phyloP scores from a whole-genome alignment of 2,888 invertebrate genomes.

The Pheosia gnoma region DNA sequence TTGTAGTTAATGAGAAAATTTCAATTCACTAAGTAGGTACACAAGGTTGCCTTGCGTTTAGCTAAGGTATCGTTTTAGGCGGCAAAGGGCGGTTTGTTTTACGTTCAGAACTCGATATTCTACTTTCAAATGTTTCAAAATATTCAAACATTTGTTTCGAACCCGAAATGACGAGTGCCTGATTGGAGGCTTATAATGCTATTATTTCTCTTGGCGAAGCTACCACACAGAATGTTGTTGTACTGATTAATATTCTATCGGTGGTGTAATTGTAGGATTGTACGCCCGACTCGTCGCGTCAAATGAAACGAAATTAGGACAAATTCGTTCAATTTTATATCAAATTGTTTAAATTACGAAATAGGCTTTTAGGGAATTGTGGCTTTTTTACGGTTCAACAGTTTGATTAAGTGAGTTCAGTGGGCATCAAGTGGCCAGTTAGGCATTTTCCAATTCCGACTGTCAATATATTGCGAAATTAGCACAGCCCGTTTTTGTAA shows the following conservation, averaged over 20 bases:
- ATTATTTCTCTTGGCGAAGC: slow-evolving; percentile 45
- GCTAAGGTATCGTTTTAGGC: background rate
- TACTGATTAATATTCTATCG: slow-evolving; percentile 47
- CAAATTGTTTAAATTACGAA: slow-evolving; percentile 27
- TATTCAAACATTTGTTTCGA: slow-evolving; percentile 42
- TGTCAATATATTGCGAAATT: background rate
- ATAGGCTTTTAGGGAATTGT: slow-evolving; percentile 26
- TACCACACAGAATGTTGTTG: slow-evolving; percentile 37
- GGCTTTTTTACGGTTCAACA: slow-evolving; percentile 26
- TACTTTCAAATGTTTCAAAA: slow-evolving; percentile 31
- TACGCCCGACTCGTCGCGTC: slow-evolving; percentile 9
- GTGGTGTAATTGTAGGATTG: slow-evolving; percentile 29
- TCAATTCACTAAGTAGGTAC: background rate
- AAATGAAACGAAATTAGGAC: slow-evolving; percentile 14
- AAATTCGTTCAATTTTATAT: slow-evolving; percentile 23
- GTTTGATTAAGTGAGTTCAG: slow-evolving; percentile 23
- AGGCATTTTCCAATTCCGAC: background rate
- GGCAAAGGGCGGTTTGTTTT: background rate
- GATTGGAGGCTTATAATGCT: slow-evolving; percentile 67
- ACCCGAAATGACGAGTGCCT: slow-evolving; percentile 49
- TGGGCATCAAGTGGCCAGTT: slow-evolving; percentile 19
- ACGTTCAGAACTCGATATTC: background rate
- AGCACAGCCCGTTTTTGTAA: too few relatives aligned
- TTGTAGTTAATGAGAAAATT: background rate
- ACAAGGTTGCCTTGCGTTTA: background rate